phyloP scores from a whole-genome alignment of 2,888 invertebrate genomes.

The Hirtodrosophila confusa region DNA sequence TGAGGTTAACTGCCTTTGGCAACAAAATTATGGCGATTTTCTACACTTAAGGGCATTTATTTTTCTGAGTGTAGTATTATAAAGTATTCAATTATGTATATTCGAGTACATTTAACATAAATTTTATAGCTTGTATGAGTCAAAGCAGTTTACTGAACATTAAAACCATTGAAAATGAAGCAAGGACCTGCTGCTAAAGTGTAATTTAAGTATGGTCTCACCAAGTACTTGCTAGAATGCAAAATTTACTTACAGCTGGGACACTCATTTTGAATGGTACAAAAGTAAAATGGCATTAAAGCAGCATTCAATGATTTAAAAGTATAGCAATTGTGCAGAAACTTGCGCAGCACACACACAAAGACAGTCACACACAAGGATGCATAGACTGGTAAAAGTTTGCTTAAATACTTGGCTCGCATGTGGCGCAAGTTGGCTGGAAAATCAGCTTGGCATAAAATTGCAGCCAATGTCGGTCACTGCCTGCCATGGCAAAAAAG shows the following conservation, averaged over 20 bases:
- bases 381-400: constrained; percentile 32
- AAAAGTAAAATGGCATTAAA: constrained; percentile 47
- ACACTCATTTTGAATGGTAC: constrained; percentile 14
- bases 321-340: constrained; percentile 16
- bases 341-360: constrained; percentile 6
- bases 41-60: too few relatives aligned
- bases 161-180: constrained; percentile 26
- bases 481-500: constrained; percentile 27
- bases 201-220: constrained; percentile 34
- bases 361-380: constrained; percentile 1
- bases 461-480: constrained; percentile 61
- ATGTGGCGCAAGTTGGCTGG: constrained; percentile 54
- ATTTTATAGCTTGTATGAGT: background rate
- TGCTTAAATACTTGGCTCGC: constrained; percentile 54
- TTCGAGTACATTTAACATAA: too few relatives aligned
- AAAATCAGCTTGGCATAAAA: constrained; percentile 63
- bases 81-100: too few relatives aligned
- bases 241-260: constrained; percentile 44
- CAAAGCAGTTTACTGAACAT: constrained; percentile 4
- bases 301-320: constrained; percentile 51
- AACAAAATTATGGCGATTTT: too few relatives aligned
- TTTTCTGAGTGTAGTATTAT: too few relatives aligned
- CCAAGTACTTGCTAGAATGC: constrained; percentile 13
- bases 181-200: constrained; percentile 19
- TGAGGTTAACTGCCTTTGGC: too few relatives aligned